Base-by-base conservation (phyloP, 2,113 vertebrate species). In the Nematolebias whitei region DNA sequence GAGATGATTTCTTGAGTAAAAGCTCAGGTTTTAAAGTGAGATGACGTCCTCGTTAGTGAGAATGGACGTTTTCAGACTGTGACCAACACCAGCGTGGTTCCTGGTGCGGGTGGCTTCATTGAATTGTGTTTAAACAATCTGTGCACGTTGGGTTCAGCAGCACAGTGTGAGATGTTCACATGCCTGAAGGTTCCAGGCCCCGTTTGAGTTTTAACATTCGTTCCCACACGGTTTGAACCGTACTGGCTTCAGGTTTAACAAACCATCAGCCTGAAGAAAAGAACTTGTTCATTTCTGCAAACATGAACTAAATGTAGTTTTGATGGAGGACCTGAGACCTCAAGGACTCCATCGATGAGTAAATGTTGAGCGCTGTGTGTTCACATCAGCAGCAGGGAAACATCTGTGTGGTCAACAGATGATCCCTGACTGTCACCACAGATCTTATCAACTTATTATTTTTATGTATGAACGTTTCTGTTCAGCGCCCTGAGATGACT, bases 11-110 rank as follows among this genome's bases (percentile, higher is more conserved):
- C 26, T 18, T 11, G 32, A 56, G 43, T 54, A 16, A 58, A 22
- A n/a, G 16, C 35, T 13, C 2, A 14, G 2, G 13, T 50, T 24
- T 23, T 59, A 43, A 38, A 26, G 7, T 52, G n/a, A 50, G 26
- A 18, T n/a, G 12, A 39, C 26, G 40, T 32, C 0, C 68, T 81
- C 54, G 69, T 79, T 74, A 86, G 52, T 54, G 58, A 49, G 24
- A 20, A 52, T 59, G 55, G 0, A 32, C 32, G 6, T 63, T 10
- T 72, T 24, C 52, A 41, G 12, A 26, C 52, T 3, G 5, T 44
- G 59, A 59, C 38, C 57, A 55, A 62, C 54, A 39, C 7, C 54
- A 53, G 61, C 8, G 1, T 26, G 41, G 53, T 54, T 24, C 45
- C 51, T 43, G 45, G 12, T 66, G 16, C 45, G 20, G 52, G 0